A percentile compares a stretch with the other conserved stretches of the same genome.
These are phyloP conservation scores for Spodoptera litura DNA, from an alignment of 1,140 invertebrate genomes.

Conservation along the genomic window DNA sequence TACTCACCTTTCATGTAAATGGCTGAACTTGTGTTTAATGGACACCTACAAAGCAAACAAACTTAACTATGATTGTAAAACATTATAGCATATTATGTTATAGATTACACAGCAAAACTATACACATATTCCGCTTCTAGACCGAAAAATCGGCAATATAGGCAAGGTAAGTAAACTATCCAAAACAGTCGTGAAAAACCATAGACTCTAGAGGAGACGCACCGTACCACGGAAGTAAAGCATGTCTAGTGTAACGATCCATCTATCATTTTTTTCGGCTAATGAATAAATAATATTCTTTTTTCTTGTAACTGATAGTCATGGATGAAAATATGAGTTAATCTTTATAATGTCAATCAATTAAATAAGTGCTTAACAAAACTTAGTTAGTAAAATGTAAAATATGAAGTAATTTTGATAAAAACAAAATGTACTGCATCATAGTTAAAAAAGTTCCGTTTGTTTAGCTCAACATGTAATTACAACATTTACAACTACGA, in stretches of 20 bases:
- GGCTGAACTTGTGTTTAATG: constrained; percentile 79
- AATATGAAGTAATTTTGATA: no score
- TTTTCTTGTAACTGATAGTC: neutral
- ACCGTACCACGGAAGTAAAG: constrained; percentile 51
- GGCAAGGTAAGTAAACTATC: constrained; percentile 84
- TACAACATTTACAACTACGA: no score
- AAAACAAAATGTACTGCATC: no score
- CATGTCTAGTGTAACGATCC: constrained; percentile 56
- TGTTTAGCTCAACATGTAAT: no score
- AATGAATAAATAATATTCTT: constrained; percentile 54
- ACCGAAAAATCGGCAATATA: constrained; percentile 83
- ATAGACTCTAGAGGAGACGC: constrained; percentile 71
- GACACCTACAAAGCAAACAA: constrained; percentile 58
- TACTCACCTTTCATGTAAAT: constrained; percentile 86
- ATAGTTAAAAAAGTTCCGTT: no score
- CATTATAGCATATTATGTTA: constrained; percentile 72
- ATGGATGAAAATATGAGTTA: no score
- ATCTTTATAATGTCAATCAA: neutral
- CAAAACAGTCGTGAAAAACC: constrained; percentile 86
- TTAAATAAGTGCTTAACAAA: neutral
- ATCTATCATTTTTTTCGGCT: constrained; percentile 44
- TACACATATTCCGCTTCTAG: constrained; percentile 76
- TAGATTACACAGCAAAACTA: constrained; percentile 67
- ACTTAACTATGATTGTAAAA: constrained; percentile 70
- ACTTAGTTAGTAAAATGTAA: no score